phyloP scores from a whole-genome alignment of 1,140 invertebrate genomes.

The Cotesia glomerata region DNA sequence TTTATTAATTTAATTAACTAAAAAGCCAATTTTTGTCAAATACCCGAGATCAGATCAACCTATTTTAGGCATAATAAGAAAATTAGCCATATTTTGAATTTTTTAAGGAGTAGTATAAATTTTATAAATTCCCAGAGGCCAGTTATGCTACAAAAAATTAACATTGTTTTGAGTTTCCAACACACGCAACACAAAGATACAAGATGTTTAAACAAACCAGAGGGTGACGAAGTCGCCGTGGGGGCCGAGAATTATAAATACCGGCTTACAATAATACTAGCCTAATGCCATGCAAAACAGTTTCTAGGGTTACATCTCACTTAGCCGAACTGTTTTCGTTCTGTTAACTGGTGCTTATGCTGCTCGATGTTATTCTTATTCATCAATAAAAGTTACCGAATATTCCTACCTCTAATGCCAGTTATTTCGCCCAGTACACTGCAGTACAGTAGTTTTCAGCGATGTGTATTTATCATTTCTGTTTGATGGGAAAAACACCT shows the following conservation, averaged over 20 bases:
- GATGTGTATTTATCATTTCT: background rate
- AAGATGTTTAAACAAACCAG: constrained; percentile 5
- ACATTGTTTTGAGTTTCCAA: too few species aligned
- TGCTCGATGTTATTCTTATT: background rate
- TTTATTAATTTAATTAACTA: too few species aligned
- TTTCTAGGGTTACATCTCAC: constrained; percentile 10
- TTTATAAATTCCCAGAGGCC: too few species aligned
- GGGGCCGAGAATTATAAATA: constrained; percentile 53
- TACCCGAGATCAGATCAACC: too few species aligned
- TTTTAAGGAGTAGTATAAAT: too few species aligned
- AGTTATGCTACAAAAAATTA: too few species aligned
- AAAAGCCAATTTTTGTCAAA: too few species aligned
- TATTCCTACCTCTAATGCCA: background rate
- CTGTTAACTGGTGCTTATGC: background rate
- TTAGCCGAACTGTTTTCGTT: background rate
- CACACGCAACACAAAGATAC: too few species aligned
- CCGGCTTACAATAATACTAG: constrained; percentile 58
- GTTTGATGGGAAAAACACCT: background rate
- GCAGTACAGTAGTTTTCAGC: background rate
- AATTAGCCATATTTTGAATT: too few species aligned
- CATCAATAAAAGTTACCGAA: background rate
- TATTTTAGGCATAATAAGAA: too few species aligned
- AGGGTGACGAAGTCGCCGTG: constrained; percentile 9
- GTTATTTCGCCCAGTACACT: too few species aligned
- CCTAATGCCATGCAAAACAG: constrained; percentile 56